Evolutionary conservation across 2,113 vertebrate species (phyloP), one percentile per base, ranked within the genome.

Genomic region (Lampris incognitus): DNA sequence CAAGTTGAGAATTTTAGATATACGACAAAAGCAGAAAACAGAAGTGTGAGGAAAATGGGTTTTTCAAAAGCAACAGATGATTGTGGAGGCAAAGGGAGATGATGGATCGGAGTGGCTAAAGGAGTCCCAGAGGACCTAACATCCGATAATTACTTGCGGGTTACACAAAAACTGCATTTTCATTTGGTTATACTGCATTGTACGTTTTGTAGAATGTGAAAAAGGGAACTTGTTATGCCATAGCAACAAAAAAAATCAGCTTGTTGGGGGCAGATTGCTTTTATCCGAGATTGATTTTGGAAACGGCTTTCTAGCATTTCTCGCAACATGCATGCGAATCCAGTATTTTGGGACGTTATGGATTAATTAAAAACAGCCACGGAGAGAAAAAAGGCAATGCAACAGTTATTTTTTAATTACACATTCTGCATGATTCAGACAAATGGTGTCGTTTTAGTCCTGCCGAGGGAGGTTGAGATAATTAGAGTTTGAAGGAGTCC

Each of bases 401-500:
- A 76, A 78, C 6, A 55, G 60, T 54, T 2, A 40, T 58, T 69
- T 39, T 69, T 76, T 13, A 63, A 40, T 46, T 2, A 1, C 61
- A 46, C 60, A 60, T 87, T 57, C 62, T 55, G 55, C 36, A 36
- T n/a, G 55, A 74, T 41, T 79, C 48, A 68, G 71, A 55, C 65
- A 67, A 83, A 71, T 48, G n/a, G 68, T 62, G 70, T 86, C 9
- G 70, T 67, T 71, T 64, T 65, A 78, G 86, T 84, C 55, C 42
- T 61, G 72, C 65, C 67, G 39, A 41, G 42, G 82, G 66, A 85
- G 65, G 84, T 59, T n/a, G 52, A 76, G 61, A 72, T 78, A 69
- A 88, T 90, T 79, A 56, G 52, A 79, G 67, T 72, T 78, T 80
- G 65, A 76, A 61, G 61, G 71, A 85, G 72, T 76, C 40, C 46